These are phyloP conservation scores for Parazoanthus atlanticus DNA, from an alignment of 92 coral and sea anemone species.

Conservation along the genomic window DNA sequence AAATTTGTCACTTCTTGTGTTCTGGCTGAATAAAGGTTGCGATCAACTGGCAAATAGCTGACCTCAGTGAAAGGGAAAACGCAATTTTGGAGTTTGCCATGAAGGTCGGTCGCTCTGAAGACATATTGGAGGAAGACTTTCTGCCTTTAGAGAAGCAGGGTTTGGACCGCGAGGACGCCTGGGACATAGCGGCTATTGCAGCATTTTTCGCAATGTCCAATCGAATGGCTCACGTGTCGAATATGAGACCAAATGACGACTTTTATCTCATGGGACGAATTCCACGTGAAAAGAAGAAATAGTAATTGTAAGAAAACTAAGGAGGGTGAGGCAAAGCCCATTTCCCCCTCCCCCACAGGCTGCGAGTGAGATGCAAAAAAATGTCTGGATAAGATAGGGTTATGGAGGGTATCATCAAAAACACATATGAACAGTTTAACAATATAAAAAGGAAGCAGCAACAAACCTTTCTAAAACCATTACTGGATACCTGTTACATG, in stretches of 20 bases:
- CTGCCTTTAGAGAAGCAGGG: slow-evolving; percentile 72
- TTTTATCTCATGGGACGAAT: slow-evolving; percentile 85
- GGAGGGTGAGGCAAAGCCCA: neutral
- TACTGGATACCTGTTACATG: too few relatives aligned
- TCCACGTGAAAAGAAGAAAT: slow-evolving; percentile 58
- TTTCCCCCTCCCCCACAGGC: neutral
- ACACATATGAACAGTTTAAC: too few relatives aligned
- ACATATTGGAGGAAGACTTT: slow-evolving; percentile 75
- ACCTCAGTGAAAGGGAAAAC: slow-evolving; percentile 78
- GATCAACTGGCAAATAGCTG: slow-evolving; percentile 88
- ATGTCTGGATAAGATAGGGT: too few relatives aligned
- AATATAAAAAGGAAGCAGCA: too few relatives aligned
- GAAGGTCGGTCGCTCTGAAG: slow-evolving; percentile 75
- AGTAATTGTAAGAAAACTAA: neutral
- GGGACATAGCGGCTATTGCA: slow-evolving; percentile 96
- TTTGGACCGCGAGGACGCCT: slow-evolving; percentile 81
- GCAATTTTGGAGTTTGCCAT: slow-evolving; percentile 92
- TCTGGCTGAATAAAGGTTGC: slow-evolving; percentile 57
- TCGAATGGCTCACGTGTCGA: slow-evolving; percentile 89
- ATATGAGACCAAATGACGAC: slow-evolving; percentile 92
- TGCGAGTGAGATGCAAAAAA: too few relatives aligned
- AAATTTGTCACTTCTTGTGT: neutral
- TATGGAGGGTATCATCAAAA: too few relatives aligned
- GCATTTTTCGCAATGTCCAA: slow-evolving; percentile 96
- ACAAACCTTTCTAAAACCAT: too few relatives aligned